Conservation (phyloP, 2,113 vertebrate species). For the Mesitornis unicolor region DNA sequence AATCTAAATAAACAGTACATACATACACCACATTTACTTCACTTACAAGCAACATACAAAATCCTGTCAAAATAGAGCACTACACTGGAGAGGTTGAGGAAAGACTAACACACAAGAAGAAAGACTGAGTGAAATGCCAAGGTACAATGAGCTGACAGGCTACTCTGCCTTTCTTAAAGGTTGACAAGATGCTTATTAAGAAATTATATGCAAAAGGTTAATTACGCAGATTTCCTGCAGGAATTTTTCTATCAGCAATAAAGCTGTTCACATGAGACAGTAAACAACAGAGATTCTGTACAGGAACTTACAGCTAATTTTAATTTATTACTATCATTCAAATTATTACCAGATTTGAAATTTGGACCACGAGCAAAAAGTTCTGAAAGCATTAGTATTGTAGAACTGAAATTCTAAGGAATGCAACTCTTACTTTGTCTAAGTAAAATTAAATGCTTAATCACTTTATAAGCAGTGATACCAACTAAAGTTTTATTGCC, state of each 20-base stretch:
- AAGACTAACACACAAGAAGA: neutral
- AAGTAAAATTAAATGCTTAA: neutral
- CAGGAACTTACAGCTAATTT: neutral
- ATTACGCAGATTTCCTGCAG: neutral
- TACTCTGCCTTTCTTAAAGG: neutral
- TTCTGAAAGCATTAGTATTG: neutral
- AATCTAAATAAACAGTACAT: conserved; percentile 73
- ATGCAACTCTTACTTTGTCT: neutral
- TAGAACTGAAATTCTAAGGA: neutral
- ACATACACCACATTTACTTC: neutral
- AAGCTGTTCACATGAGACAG: neutral
- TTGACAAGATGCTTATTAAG: neutral
- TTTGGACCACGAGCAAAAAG: neutral
- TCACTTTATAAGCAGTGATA: neutral
- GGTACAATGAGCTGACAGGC: neutral
- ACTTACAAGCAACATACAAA: neutral
- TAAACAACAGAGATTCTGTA: neutral
- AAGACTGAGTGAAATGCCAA: neutral
- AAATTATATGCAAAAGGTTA: neutral
- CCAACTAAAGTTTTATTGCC: neutral
- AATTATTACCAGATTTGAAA: neutral
- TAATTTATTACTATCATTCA: neutral
- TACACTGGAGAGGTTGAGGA: neutral
- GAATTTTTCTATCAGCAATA: neutral
- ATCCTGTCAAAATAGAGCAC: neutral